phyloP scores from a whole-genome alignment of 92 coral and sea anemone genomes.

The Parazoanthus swiftii region DNA sequence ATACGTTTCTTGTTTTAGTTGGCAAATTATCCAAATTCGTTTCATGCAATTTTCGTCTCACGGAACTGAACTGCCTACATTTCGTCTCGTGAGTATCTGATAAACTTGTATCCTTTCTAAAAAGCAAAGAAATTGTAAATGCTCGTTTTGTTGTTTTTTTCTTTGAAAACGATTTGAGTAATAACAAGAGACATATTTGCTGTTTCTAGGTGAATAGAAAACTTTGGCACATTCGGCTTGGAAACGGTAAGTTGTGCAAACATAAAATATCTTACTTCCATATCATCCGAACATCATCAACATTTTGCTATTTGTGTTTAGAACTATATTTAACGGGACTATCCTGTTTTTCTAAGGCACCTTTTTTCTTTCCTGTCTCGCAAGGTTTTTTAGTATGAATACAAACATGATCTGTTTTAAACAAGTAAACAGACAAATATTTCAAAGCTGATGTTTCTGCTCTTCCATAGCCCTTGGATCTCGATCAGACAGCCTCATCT shows the following conservation, averaged over 20 bases:
- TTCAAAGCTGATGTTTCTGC: background rate
- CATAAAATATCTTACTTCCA: background rate
- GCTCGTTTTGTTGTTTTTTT: background rate
- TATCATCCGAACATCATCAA: background rate
- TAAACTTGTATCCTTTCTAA: background rate
- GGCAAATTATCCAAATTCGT: background rate
- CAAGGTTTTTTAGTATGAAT: too few relatives aligned
- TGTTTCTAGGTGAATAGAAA: conserved; percentile 33
- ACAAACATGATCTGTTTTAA: too few relatives aligned
- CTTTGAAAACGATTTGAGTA: conserved; percentile 1
- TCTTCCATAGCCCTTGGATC: background rate
- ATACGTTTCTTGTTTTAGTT: background rate
- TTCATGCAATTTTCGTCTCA: background rate
- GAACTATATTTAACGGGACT: background rate
- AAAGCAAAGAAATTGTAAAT: background rate
- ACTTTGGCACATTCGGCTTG: background rate
- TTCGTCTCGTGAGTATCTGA: background rate
- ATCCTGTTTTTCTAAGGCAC: background rate
- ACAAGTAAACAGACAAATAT: background rate
- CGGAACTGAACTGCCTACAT: background rate
- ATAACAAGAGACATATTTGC: conserved; percentile 1
- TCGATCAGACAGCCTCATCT: background rate
- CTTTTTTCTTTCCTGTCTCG: background rate
- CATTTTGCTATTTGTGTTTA: background rate
- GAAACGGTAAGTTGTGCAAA: background rate